A percentile compares a stretch with the other conserved stretches of the same genome.
Evolutionary conservation across 2,797 vertebrate genomes (phyloP).

Genomic region (Manis crassicaudata): DNA sequence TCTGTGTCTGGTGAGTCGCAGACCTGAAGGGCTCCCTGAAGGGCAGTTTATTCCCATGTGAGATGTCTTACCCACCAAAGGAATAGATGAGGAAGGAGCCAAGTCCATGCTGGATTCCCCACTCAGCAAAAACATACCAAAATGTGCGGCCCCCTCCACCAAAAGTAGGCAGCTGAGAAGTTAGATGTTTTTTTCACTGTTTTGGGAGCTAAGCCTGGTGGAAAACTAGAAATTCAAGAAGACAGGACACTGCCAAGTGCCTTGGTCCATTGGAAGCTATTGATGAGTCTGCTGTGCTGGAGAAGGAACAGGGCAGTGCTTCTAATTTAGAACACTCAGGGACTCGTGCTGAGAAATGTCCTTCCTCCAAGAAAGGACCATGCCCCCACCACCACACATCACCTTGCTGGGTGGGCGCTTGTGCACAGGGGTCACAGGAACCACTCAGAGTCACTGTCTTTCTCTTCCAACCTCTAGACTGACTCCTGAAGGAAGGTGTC

Average conservation of each 20-base stretch:
- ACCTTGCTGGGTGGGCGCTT: neutral
- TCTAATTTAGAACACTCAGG: neutral
- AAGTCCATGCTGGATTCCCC: neutral
- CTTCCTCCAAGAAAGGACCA: neutral
- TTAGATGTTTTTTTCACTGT: neutral
- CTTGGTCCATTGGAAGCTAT: neutral
- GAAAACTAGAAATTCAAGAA: slow-evolving; percentile 43
- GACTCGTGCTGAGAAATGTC: neutral
- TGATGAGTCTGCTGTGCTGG: neutral
- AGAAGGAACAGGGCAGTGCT: neutral
- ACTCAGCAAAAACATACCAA: neutral
- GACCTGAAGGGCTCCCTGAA: neutral
- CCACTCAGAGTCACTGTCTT: neutral
- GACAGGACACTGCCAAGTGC: neutral
- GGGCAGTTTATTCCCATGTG: neutral
- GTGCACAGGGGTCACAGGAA: neutral
- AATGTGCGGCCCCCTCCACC: neutral
- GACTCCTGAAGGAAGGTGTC: neutral
- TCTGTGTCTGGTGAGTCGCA: neutral
- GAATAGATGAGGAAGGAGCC: neutral
- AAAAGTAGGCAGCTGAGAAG: neutral
- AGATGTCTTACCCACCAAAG: neutral
- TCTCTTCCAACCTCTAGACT: neutral
- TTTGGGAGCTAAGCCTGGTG: neutral
- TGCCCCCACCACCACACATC: neutral